Evolutionary conservation across 2,113 vertebrate genomes (phyloP).

Genomic region (Tautogolabrus adspersus): DNA sequence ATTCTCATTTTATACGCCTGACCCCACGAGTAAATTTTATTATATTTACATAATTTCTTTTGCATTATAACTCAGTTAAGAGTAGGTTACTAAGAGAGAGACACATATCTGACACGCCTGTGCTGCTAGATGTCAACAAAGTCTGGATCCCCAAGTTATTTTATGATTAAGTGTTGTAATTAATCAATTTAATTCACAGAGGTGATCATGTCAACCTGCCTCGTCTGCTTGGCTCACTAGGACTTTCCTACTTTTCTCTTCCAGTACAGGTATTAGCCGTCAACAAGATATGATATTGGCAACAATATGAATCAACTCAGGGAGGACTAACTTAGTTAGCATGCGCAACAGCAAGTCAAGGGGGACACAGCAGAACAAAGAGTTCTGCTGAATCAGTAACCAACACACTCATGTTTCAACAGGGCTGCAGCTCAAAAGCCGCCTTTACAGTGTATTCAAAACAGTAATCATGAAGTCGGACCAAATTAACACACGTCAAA

Average conservation of each 20-base stretch:
- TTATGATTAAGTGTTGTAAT: conserved; percentile 13
- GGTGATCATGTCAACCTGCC: not conserved
- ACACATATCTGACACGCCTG: not conserved
- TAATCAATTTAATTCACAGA: conserved; percentile 1
- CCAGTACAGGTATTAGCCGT: not conserved
- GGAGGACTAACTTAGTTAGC: too few relatives aligned
- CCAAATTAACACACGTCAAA: too few relatives aligned
- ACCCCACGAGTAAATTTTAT: conserved; percentile 14
- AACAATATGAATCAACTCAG: too few relatives aligned
- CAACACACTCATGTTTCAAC: too few relatives aligned
- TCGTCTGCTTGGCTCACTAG: not conserved
- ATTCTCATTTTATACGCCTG: conserved; percentile 13
- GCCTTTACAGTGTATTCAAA: too few relatives aligned
- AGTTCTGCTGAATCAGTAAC: too few relatives aligned
- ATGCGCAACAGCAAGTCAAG: too few relatives aligned
- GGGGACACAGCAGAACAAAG: too few relatives aligned
- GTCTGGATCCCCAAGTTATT: not conserved
- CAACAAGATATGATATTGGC: not conserved
- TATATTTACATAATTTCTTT: conserved; percentile 14
- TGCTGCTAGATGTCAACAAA: not conserved
- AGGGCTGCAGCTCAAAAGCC: too few relatives aligned
- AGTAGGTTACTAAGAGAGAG: conserved; percentile 6
- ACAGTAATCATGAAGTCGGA: too few relatives aligned
- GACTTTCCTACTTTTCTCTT: not conserved
- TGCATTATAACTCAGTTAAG: not conserved